Percentiles rank a stretch among this genome's conserved stretches.
phyloP scores from a whole-genome alignment of 2,113 vertebrate genomes.

The Anhinga rufa region DNA sequence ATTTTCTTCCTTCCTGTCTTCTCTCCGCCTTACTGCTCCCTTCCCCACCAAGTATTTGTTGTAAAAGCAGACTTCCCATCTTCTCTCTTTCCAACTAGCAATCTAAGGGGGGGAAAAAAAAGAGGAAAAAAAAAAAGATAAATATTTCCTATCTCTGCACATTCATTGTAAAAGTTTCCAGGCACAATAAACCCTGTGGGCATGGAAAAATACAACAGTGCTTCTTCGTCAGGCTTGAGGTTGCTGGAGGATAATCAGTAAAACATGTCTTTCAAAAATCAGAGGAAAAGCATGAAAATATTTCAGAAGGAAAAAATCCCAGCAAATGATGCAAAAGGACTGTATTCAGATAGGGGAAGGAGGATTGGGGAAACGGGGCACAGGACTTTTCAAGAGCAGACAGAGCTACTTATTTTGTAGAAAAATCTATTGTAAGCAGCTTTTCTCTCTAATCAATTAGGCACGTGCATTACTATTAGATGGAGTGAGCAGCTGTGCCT shows the following conservation, averaged over 20 bases:
- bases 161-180: constrained; percentile 27
- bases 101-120: not conserved
- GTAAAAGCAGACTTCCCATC: not conserved
- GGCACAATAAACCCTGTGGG: not conserved
- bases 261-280: constrained; percentile 12
- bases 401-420: not conserved
- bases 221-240: not conserved
- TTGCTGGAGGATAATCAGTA: constrained; percentile 32
- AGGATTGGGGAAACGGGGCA: not conserved
- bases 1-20: constrained; percentile 10
- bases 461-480: not conserved
- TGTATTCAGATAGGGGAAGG: not conserved
- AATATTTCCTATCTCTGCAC: not conserved
- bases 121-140: not conserved
- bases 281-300: not conserved
- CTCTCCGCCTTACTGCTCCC: not conserved
- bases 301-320: not conserved
- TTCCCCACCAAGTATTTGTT: not conserved
- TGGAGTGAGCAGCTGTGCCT: not conserved
- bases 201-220: constrained; percentile 11
- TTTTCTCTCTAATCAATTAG: not conserved
- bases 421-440: not conserved
- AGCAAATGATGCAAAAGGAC: not conserved
- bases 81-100: not conserved
- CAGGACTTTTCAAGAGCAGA: not conserved